Conservation (phyloP, 2,888 invertebrate species). For the Conops quadrifasciatus region DNA sequence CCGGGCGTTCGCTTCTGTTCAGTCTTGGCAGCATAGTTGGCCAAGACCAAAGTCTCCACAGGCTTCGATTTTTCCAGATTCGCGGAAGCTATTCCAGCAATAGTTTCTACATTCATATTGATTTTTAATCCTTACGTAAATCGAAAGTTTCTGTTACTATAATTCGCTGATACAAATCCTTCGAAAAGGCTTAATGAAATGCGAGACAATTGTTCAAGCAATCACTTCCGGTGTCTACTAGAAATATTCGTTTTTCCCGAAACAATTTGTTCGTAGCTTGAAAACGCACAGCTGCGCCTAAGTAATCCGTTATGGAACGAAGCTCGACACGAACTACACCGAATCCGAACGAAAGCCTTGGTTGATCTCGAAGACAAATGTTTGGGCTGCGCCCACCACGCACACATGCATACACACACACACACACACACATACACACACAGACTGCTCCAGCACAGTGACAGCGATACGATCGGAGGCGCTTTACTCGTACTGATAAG, state of each 20-base stretch:
- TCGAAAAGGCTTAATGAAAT: background rate
- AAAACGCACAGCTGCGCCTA: slow-evolving; percentile 12
- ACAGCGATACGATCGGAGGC: slow-evolving; percentile 21
- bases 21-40: slow-evolving; percentile 60
- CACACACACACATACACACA: too few relatives aligned
- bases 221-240: slow-evolving; percentile 16
- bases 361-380: slow-evolving; percentile 51
- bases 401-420: slow-evolving; percentile 14
- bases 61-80: slow-evolving; percentile 55
- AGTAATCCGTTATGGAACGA: slow-evolving; percentile 24
- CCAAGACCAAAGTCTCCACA: slow-evolving; percentile 63
- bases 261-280: background rate
- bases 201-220: too few relatives aligned
- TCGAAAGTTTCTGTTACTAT: background rate
- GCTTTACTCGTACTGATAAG: slow-evolving; percentile 12
- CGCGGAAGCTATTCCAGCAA: slow-evolving; percentile 38
- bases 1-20: slow-evolving; percentile 75
- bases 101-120: slow-evolving; percentile 44
- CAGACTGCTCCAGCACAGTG: slow-evolving; percentile 30
- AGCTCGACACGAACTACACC: slow-evolving; percentile 46
- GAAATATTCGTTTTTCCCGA: background rate
- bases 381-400: slow-evolving; percentile 45
- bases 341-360: slow-evolving; percentile 48
- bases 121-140: background rate
- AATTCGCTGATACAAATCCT: background rate